These are phyloP conservation scores for Andrena haemorrhoa DNA, from an alignment of 2,888 invertebrate genomes.

Conservation along the genomic window DNA sequence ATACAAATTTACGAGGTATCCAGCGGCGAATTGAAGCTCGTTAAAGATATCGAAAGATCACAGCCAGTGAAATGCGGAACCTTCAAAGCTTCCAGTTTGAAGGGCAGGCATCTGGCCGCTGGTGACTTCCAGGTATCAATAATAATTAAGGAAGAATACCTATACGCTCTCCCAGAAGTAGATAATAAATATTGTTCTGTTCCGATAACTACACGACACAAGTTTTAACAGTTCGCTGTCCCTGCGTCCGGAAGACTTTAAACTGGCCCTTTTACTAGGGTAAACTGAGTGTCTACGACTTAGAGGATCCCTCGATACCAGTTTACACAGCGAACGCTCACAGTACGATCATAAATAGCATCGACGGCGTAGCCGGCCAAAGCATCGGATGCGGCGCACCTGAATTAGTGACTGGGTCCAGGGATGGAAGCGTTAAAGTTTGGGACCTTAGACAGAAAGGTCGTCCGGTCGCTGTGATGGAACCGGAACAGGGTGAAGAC, in stretches of 20 bases:
- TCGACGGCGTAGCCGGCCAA: slow-evolving; percentile 95
- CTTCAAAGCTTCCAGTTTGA: slow-evolving; percentile 94
- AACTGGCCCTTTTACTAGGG: slow-evolving; percentile 86
- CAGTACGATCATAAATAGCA: slow-evolving; percentile 94
- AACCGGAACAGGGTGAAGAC: slow-evolving; percentile 89
- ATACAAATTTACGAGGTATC: slow-evolving; percentile 93
- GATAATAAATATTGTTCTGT: neutral
- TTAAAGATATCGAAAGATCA: slow-evolving; percentile 92
- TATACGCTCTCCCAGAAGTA: neutral
- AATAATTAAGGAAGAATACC: neutral
- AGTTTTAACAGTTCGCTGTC: slow-evolving; percentile 18
- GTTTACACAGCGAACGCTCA: slow-evolving; percentile 93
- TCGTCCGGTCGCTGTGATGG: slow-evolving; percentile 95
- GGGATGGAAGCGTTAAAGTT: slow-evolving; percentile 97
- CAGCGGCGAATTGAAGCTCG: slow-evolving; percentile 89
- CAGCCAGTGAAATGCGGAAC: slow-evolving; percentile 96
- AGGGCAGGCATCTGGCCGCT: slow-evolving; percentile 93
- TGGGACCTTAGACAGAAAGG: slow-evolving; percentile 98
- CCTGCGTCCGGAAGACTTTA: slow-evolving; percentile 43
- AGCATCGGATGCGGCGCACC: slow-evolving; percentile 95
- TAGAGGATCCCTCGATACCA: slow-evolving; percentile 90
- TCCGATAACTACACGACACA: neutral
- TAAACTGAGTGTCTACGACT: slow-evolving; percentile 84
- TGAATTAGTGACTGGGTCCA: slow-evolving; percentile 96
- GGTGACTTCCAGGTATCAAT: slow-evolving; percentile 90